These are phyloP conservation scores for Brachionus sp. DNA, from an alignment of 1,140 invertebrate genomes.

Conservation along the genomic window DNA sequence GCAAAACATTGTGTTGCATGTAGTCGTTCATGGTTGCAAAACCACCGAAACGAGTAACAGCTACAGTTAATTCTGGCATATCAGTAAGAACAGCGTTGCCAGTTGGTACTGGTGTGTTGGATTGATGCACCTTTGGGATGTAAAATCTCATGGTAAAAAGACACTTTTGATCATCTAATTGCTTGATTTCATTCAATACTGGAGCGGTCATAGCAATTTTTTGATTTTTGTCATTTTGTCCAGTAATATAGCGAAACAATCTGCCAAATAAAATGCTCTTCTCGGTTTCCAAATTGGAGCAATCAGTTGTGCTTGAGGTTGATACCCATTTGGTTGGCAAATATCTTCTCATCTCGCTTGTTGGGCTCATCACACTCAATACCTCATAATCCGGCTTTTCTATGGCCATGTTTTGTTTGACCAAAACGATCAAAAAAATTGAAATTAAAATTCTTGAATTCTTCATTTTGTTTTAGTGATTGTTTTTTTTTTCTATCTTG, in stretches of 20 bases:
- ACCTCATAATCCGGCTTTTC: background rate
- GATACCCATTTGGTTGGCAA: slow-evolving; percentile 16
- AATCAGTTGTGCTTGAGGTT: background rate
- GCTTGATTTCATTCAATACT: background rate
- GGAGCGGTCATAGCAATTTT: slow-evolving; percentile 9
- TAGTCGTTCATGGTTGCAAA: slow-evolving; percentile 11
- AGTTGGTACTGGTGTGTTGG: background rate
- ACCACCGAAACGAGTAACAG: background rate
- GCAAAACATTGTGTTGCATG: background rate
- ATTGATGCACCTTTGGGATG: slow-evolving; percentile 14
- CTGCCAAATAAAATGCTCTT: background rate
- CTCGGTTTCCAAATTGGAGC: background rate
- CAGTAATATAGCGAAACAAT: background rate
- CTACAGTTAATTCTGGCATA: background rate
- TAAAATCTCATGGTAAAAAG: slow-evolving; percentile 31
- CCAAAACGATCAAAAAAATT: background rate
- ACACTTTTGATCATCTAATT: slow-evolving; percentile 22
- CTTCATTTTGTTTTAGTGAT: no score
- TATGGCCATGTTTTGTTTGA: background rate
- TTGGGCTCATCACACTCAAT: background rate
- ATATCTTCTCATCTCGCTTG: slow-evolving; percentile 7
- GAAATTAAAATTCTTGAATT: background rate
- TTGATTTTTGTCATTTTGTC: slow-evolving; percentile 9
- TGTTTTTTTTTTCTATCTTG: no score
- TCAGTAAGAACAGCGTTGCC: background rate